Percentiles rank a stretch among this genome's conserved stretches.
phyloP scores from a whole-genome alignment of 2,888 invertebrate genomes.

The Phania funesta region DNA sequence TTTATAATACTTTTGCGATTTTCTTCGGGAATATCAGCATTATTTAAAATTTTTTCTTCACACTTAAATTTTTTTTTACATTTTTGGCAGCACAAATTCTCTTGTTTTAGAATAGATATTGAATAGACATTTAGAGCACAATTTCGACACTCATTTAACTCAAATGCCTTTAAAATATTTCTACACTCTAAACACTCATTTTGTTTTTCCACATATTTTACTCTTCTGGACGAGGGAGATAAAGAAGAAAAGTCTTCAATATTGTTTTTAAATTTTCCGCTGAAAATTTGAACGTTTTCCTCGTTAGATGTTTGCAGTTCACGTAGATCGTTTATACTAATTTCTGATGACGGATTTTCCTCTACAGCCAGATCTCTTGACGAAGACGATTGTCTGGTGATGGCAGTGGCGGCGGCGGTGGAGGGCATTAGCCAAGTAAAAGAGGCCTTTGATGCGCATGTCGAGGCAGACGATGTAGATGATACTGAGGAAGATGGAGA shows the following conservation, averaged over 20 bases:
- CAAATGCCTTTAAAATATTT: slow-evolving; percentile 17
- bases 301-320: slow-evolving; percentile 59
- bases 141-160: slow-evolving; percentile 27
- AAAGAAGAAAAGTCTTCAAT: slow-evolving; percentile 26
- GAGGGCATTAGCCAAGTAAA: slow-evolving; percentile 76
- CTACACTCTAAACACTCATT: slow-evolving; percentile 44
- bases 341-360: slow-evolving; percentile 40
- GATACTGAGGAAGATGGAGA: slow-evolving; percentile 70
- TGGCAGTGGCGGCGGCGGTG: neutral
- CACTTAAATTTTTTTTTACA: slow-evolving; percentile 34
- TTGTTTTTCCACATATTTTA: slow-evolving; percentile 20
- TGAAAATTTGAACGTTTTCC: slow-evolving; percentile 54
- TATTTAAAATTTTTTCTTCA: slow-evolving; percentile 15
- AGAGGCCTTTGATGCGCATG: slow-evolving; percentile 74
- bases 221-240: slow-evolving; percentile 38
- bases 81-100: slow-evolving; percentile 23
- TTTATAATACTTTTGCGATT: slow-evolving; percentile 13
- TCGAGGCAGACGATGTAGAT: slow-evolving; percentile 71
- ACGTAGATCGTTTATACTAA: slow-evolving; percentile 64
- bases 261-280: slow-evolving; percentile 49
- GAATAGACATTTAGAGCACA: slow-evolving; percentile 38
- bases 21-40: neutral
- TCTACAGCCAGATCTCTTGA: slow-evolving; percentile 41
- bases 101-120: neutral
- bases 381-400: neutral